Conservation (phyloP, 2,797 vertebrate species). For the Sardinella longiceps region DNA sequence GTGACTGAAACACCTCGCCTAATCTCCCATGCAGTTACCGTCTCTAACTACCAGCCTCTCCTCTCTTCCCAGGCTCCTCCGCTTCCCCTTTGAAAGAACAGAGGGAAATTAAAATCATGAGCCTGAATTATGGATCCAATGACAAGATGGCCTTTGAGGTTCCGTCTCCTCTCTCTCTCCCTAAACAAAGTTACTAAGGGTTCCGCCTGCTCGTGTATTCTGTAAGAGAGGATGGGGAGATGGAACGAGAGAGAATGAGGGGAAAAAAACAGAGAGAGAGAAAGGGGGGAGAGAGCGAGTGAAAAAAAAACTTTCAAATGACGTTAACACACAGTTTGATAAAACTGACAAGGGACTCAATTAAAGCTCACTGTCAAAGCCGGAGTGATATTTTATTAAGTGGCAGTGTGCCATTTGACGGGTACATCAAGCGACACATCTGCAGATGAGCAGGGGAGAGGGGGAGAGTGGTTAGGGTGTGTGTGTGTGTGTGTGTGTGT, state of each 20-base stretch:
- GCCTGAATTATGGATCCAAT: conserved; percentile 98
- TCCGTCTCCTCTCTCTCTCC: conserved; percentile 71
- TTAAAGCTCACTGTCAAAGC: conserved; percentile 83
- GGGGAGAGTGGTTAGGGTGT: conserved; percentile 54
- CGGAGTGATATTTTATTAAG: conserved; percentile 85
- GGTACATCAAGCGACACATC: conserved; percentile 83
- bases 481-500: conserved; percentile 13
- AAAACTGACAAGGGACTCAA: conserved; percentile 88
- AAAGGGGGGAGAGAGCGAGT: conserved; percentile 42
- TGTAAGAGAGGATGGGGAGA: conserved; percentile 56
- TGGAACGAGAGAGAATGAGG: conserved; percentile 58
- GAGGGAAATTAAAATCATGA: conserved; percentile 99
- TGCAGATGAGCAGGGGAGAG: conserved; percentile 72
- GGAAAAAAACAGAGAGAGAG: conserved; percentile 48
- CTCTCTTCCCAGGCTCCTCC: conserved; percentile 75
- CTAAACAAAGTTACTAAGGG: conserved; percentile 87
- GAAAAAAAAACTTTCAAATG: conserved; percentile 74
- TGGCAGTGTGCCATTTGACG: conserved; percentile 73
- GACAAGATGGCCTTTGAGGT: conserved; percentile 82
- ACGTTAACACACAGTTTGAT: conserved; percentile 79
- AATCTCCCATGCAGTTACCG: conserved; percentile 94
- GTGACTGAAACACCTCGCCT: conserved; percentile 67
- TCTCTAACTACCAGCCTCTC: conserved; percentile 86
- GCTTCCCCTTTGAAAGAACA: conserved; percentile 95
- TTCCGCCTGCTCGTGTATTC: conserved; percentile 79